Evolutionary conservation across 1,140 invertebrate species (phyloP).

Genomic region (Teleopsis dalmanni): DNA sequence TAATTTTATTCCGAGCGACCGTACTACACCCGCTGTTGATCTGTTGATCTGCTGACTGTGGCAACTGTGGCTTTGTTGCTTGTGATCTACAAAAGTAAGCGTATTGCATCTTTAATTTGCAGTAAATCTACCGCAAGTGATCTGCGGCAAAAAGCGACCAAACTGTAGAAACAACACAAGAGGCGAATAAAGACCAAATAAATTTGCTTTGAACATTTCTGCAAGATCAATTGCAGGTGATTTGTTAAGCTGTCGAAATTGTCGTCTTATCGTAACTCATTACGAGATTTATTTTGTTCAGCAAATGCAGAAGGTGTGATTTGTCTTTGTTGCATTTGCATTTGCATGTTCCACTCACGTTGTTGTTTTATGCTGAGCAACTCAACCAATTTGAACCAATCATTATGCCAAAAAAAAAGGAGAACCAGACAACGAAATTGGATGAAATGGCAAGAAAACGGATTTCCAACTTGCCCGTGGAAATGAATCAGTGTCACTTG

Average conservation of each 20-base stretch:
- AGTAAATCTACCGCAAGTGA: constrained; percentile 6
- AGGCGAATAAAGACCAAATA: not conserved
- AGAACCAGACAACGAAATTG: not conserved
- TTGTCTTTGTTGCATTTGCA: constrained; percentile 39
- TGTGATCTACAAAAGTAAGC: no score
- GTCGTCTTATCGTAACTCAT: constrained; percentile 45
- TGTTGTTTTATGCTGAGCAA: no score
- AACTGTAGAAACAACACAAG: not conserved
- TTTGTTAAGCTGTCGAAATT: constrained; percentile 45
- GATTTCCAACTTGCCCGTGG: not conserved
- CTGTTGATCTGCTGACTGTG: no score
- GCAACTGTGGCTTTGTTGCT: no score
- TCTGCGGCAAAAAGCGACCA: constrained; percentile 1
- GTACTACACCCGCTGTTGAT: no score
- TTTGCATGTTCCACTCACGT: no score
- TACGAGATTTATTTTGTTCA: constrained; percentile 46
- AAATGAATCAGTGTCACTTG: constrained; percentile 6
- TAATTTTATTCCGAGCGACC: constrained; percentile 2
- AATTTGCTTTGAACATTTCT: constrained; percentile 2
- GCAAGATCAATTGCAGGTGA: constrained; percentile 44
- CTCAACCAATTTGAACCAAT: constrained; percentile 5
- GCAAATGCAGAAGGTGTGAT: constrained; percentile 45
- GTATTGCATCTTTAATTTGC: no score
- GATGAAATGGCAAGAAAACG: not conserved
- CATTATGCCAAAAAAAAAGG: not conserved